Evolutionary conservation across 2,797 vertebrate species (phyloP), one percentile per base, ranked within the genome.

Genomic region (Carapus acus): DNA sequence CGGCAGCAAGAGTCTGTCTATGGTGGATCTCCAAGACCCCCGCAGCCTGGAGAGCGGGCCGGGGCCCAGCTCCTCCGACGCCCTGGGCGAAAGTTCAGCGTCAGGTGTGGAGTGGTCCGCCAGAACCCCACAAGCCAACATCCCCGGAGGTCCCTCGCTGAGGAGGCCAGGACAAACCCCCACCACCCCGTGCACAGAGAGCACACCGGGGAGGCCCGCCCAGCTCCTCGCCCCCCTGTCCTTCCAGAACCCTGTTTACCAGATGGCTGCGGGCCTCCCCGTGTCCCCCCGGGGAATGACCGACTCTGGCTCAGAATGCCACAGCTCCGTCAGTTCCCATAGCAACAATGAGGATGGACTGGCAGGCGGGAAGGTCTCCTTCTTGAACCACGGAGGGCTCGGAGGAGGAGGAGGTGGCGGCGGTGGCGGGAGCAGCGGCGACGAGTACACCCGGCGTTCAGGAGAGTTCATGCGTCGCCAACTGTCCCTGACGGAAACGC

Each of bases 241-340:
- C 69, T 99, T 99, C 88, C 96, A 99, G 88, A 99, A 98, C 83
- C 96, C 96, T 0, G 95, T 99, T 37, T 99, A 98, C 86, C 96
- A 99, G 88, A 98, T 99, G 94, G 95, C 95, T 0, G 93, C 94
- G 0, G 94, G 95, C 54, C 85, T 97, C 72, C 93, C 94, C 0
- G 88, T 96, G 51, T 98, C 96, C 0, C 94, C 95, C 1, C 91
- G 94, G 0, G 93, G 91, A 16, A 80, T 92, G 51, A 92, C 86
- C 0, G 95, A 98, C 87, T 98, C 96, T 0, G 91, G 95, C 60
- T 98, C 95, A 0, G 96, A 99, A 83, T 94, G 94, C 87, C 96
- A 97, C 84, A 99, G 95, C 73, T 98, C 94, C 0, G 88, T 98
- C 72, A 99, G 96, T 79, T 98, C 95, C 20, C 96, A 98, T 80